Conservation (phyloP, 2,888 invertebrate species). For the Hirtodrosophila trivittata region DNA sequence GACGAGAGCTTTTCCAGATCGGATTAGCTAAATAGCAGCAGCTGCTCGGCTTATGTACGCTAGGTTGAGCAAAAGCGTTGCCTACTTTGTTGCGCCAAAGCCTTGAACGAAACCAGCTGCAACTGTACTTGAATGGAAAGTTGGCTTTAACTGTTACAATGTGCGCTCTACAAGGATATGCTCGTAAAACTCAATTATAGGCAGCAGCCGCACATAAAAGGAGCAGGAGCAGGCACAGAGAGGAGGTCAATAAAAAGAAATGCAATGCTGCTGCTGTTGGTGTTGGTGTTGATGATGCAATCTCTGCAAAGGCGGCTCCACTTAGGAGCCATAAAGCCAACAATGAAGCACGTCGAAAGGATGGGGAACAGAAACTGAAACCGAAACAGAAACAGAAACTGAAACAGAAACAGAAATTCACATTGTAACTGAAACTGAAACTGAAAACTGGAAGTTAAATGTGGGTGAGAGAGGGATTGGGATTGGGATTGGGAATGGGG, state of each 20-base stretch:
- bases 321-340: conserved; percentile 18
- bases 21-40: not conserved
- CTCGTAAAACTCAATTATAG: not conserved
- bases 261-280: not conserved
- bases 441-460: conserved; percentile 7
- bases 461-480: no score
- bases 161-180: no score
- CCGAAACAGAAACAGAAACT: not conserved
- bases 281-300: conserved; percentile 33
- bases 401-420: no score
- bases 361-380: not conserved
- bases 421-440: no score
- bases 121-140: not conserved
- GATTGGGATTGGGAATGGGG: no score
- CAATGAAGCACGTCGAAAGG: conserved; percentile 2
- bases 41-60: not conserved
- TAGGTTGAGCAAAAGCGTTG: conserved; percentile 11
- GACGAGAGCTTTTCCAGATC: not conserved
- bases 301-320: conserved; percentile 1
- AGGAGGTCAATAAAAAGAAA: not conserved
- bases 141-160: not conserved
- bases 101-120: conserved; percentile 2
- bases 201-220: not conserved
- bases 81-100: conserved; percentile 40
- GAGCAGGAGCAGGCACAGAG: not conserved